Evolutionary conservation across 2,888 invertebrate genomes (phyloP), one percentile per base, ranked within the genome.

Genomic region (Cheilosia grossa): DNA sequence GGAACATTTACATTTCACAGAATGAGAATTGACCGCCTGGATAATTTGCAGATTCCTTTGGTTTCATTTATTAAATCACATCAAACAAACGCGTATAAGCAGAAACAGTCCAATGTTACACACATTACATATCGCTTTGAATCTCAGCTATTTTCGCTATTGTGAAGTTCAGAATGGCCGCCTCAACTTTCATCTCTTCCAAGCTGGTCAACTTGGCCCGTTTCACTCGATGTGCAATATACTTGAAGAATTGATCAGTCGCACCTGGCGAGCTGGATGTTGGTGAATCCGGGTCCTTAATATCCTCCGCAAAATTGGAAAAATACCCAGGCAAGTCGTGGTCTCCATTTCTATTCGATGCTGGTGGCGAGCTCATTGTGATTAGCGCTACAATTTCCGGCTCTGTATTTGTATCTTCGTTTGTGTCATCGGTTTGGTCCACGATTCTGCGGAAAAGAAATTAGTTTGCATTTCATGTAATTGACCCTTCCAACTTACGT

Each of bases 131-230:
- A 27, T 30, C 15, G 19, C 42, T 15, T 21, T 30, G 42, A 17
- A 54, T 13, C 30, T 54, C 33, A 13, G 3, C 19, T 33, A 69
- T 2, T 47, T 47, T 44, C 9, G 30, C 33, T 0, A 54, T 56
- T 7, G 33, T 33, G 13, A 66, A 66, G n/a, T 42, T 66, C 6
- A 66, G 19, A 54, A 66, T 66, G 9, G 51, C 40, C 51, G 66
- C 66, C 13, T 66, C 66, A 4, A 66, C 17, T 27, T 27, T 7
- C 54, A 54, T 67, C 24, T 44, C 27, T 17, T 54, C 37, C 13
- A 54, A 3, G 19, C 13, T 66, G 6, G 3, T n/a, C 27, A 66
- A 37, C 27, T 53, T 53, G 4, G 66, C 66, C 4, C 40, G 21
- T 24, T 40, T 66, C 17, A 66, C 53, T 1, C 51, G n/a, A 1